Evolutionary conservation across 1,140 invertebrate species (phyloP).

Genomic region (Ostrea denselamellosa): DNA sequence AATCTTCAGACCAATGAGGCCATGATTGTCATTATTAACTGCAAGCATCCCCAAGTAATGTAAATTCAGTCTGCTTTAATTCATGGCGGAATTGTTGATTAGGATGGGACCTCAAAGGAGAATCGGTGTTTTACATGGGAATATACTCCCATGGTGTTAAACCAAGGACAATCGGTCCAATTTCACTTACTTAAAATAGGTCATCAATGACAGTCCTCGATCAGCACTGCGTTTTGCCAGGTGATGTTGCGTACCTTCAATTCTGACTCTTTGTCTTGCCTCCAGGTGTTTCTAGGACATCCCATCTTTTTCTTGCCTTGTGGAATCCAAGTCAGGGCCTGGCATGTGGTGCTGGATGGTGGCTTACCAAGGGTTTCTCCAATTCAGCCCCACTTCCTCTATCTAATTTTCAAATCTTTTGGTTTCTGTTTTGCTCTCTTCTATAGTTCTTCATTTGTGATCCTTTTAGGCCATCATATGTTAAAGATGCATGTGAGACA

Average conservation of each 20-base stretch:
- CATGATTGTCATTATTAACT: no score
- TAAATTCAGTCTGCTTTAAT: no score
- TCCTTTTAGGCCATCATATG: slow-evolving; percentile 44
- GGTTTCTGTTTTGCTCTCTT: slow-evolving; percentile 41
- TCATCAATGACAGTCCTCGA: not conserved
- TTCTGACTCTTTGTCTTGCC: slow-evolving; percentile 19
- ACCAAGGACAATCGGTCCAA: no score
- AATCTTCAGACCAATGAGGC: no score
- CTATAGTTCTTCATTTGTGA: slow-evolving; percentile 45
- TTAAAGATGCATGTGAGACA: slow-evolving; percentile 36
- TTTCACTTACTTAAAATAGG: no score
- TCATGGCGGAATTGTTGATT: no score
- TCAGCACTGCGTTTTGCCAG: not conserved
- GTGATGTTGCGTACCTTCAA: not conserved
- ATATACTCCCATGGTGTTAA: no score
- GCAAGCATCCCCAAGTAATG: no score
- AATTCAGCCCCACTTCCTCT: slow-evolving; percentile 56
- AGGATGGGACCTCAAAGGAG: no score
- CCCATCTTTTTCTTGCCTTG: slow-evolving; percentile 50
- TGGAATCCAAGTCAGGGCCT: slow-evolving; percentile 53
- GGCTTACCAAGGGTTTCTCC: slow-evolving; percentile 52
- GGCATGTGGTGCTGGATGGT: slow-evolving; percentile 40
- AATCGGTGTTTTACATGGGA: no score
- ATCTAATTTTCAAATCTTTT: slow-evolving; percentile 27
- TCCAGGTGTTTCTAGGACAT: not conserved